A percentile compares a stretch with the other conserved stretches of the same genome.
Conservation (phyloP, 1,140 invertebrate genomes). For the Heliconius hewitsoni region DNA sequence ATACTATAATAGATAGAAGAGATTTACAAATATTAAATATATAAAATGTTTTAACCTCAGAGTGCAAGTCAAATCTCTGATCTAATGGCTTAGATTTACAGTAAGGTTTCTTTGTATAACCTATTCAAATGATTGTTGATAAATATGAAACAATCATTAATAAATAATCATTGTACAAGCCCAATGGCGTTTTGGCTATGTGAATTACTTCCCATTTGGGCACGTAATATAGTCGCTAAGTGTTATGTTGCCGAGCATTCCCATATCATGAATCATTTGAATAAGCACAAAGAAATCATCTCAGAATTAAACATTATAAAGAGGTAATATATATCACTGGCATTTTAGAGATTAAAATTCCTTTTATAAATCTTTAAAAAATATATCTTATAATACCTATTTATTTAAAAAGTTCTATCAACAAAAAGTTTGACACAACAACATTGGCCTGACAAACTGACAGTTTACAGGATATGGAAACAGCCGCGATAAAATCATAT, state of each 20-base stretch:
- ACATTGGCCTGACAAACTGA: slow-evolving; percentile 64
- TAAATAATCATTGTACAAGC: slow-evolving; percentile 28
- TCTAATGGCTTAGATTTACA: slow-evolving; percentile 5
- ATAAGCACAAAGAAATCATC: slow-evolving; percentile 44
- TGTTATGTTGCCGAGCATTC: slow-evolving; percentile 70
- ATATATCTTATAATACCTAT: slow-evolving; percentile 53
- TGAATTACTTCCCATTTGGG: slow-evolving; percentile 58
- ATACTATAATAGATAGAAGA: background rate
- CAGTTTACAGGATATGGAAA: slow-evolving; percentile 45
- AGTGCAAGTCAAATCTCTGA: background rate
- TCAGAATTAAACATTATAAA: slow-evolving; percentile 28
- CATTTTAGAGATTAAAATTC: slow-evolving; percentile 44
- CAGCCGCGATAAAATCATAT: slow-evolving; percentile 21
- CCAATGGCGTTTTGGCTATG: slow-evolving; percentile 37
- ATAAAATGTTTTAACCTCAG: background rate
- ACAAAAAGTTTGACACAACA: slow-evolving; percentile 78
- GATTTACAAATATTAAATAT: background rate
- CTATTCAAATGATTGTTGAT: slow-evolving; percentile 35
- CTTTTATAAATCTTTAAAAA: slow-evolving; percentile 56
- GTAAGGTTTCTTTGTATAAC: slow-evolving; percentile 49
- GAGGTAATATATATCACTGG: slow-evolving; percentile 22
- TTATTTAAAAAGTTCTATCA: slow-evolving; percentile 67
- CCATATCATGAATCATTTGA: slow-evolving; percentile 71
- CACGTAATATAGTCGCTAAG: slow-evolving; percentile 55
- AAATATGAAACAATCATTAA: slow-evolving; percentile 35